Conservation (phyloP, 2,113 vertebrate genomes). For the Oxygymnocypris stewartii region DNA sequence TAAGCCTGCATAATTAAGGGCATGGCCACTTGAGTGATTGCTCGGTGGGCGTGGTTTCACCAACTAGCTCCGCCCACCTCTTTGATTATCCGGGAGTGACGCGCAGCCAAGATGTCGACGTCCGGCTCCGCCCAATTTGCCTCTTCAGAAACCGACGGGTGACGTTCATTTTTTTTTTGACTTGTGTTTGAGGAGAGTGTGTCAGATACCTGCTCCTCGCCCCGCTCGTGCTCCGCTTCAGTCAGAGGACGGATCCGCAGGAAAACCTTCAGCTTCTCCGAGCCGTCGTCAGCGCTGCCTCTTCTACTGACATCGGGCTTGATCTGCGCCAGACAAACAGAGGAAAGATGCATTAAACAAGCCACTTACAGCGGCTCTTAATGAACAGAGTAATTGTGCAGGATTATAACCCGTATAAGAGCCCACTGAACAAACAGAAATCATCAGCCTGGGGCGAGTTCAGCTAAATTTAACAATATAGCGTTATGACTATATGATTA, state of each 20-base stretch:
- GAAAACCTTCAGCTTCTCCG: slow-evolving; percentile 85
- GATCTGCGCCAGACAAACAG: not conserved
- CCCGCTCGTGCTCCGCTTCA: slow-evolving; percentile 76
- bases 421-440: slow-evolving; percentile 3
- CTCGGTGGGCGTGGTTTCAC: too few species aligned
- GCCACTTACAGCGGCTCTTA: not conserved
- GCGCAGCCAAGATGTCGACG: too few species aligned
- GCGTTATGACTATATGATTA: too few species aligned
- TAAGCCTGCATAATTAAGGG: too few species aligned
- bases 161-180: too few species aligned
- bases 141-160: too few species aligned
- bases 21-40: too few species aligned
- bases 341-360: not conserved
- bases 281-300: slow-evolving; percentile 62
- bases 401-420: not conserved
- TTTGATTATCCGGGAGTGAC: too few species aligned
- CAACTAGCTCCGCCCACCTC: too few species aligned
- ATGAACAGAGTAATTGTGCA: slow-evolving; percentile 18
- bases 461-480: too few species aligned
- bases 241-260: slow-evolving; percentile 88
- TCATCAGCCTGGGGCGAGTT: not conserved
- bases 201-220: slow-evolving; percentile 85
- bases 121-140: too few species aligned
- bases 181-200: too few species aligned
- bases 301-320: slow-evolving; percentile 27